A percentile compares a stretch with the other conserved stretches of the same genome.
phyloP scores from a whole-genome alignment of 1,140 invertebrate genomes.

The Hylaeus volcanicus region DNA sequence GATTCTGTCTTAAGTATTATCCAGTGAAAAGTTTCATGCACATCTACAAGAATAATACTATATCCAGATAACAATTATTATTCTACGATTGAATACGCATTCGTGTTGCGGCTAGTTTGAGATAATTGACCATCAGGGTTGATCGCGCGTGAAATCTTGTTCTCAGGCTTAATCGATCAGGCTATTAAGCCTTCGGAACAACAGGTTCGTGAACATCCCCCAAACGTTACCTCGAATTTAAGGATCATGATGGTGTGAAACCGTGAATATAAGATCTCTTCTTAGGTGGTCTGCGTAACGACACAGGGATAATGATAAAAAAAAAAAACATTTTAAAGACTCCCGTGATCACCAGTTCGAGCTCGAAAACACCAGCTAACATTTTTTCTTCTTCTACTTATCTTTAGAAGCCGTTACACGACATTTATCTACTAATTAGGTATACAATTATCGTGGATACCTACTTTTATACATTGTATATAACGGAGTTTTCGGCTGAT shows the following conservation, averaged over 20 bases:
- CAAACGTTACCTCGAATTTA: slow-evolving; percentile 57
- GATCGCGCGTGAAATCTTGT: slow-evolving; percentile 42
- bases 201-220: slow-evolving; percentile 48
- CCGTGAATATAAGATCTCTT: slow-evolving; percentile 24
- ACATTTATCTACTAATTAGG: too few relatives aligned
- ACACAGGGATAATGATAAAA: slow-evolving; percentile 15
- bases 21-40: too few relatives aligned
- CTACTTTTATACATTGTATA: too few relatives aligned
- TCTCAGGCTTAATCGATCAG: slow-evolving; percentile 61
- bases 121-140: slow-evolving; percentile 51
- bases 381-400: slow-evolving; percentile 27
- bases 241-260: slow-evolving; percentile 10
- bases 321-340: slow-evolving; percentile 24
- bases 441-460: too few relatives aligned
- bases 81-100: slow-evolving; percentile 64
- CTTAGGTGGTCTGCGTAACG: slow-evolving; percentile 56
- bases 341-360: neutral
- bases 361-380: slow-evolving; percentile 17
- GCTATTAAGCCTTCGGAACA: slow-evolving; percentile 58
- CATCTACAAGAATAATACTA: slow-evolving; percentile 32
- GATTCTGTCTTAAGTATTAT: too few relatives aligned
- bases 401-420: neutral
- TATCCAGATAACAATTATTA: slow-evolving; percentile 55
- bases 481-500: too few relatives aligned
- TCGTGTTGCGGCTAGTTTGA: slow-evolving; percentile 14